phyloP scores from a whole-genome alignment of 1,140 invertebrate genomes.

The Heliconius hewitsoni region DNA sequence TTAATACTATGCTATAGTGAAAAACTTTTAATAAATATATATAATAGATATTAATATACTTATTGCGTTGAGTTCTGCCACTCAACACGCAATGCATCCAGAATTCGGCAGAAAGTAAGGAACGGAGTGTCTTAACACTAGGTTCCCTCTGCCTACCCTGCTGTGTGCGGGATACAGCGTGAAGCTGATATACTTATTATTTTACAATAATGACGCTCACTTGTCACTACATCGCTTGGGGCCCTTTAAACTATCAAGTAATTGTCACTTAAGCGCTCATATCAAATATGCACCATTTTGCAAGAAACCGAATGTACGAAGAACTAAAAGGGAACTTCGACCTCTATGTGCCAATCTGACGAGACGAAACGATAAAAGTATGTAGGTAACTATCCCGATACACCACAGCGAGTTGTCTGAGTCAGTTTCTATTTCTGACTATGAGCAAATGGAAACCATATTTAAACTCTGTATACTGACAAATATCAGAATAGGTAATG shows the following conservation, averaged over 20 bases:
- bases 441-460: slow-evolving; percentile 11
- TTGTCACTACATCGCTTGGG: slow-evolving; percentile 30
- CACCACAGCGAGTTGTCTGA: slow-evolving; percentile 26
- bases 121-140: too few species aligned
- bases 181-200: too few species aligned
- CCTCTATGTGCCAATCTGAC: slow-evolving; percentile 30
- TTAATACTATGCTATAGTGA: too few species aligned
- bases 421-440: slow-evolving; percentile 32
- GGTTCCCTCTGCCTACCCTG: too few species aligned
- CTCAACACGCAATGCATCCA: too few species aligned
- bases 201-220: neutral
- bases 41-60: too few species aligned
- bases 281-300: slow-evolving; percentile 72
- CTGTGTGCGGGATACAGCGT: too few species aligned
- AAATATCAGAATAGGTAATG: slow-evolving; percentile 14
- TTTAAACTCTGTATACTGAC: neutral
- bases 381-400: neutral
- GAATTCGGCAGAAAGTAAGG: too few species aligned
- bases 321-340: slow-evolving; percentile 34
- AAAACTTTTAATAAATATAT: too few species aligned
- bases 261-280: slow-evolving; percentile 55
- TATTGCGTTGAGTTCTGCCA: too few species aligned
- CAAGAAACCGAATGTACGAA: slow-evolving; percentile 30
- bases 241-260: slow-evolving; percentile 59
- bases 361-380: slow-evolving; percentile 34